Evolutionary conservation across 2,113 vertebrate genomes (phyloP).

Genomic region (Coptodon rendalli): DNA sequence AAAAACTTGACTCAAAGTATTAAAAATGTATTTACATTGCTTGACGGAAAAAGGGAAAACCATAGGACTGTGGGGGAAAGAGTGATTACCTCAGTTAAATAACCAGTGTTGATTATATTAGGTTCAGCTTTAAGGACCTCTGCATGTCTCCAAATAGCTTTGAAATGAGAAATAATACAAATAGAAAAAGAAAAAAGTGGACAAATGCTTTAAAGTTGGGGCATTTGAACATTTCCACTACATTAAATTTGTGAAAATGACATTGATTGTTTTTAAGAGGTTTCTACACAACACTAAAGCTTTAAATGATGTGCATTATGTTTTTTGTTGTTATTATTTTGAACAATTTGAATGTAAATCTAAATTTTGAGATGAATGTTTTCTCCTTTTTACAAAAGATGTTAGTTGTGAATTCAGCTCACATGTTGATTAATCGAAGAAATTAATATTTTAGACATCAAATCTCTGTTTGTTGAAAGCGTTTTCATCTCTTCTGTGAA

Average conservation of each 20-base stretch:
- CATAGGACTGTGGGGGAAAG: background rate
- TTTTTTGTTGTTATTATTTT: background rate
- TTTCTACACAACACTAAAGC: background rate
- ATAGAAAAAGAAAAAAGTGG: background rate
- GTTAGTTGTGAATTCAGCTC: background rate
- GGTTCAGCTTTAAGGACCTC: background rate
- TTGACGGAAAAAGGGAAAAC: background rate
- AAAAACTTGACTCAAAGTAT: background rate
- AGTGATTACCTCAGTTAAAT: background rate
- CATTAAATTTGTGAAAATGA: background rate
- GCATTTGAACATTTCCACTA: background rate
- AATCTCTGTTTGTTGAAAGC: background rate
- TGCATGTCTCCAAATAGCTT: background rate
- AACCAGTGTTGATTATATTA: background rate
- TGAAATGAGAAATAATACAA: background rate
- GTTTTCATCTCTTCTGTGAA: background rate
- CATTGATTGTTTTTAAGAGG: background rate
- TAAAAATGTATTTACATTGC: background rate
- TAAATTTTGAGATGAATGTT: background rate
- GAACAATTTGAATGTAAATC: background rate
- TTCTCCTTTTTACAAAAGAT: background rate
- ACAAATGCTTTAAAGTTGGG: rapidly evolving
- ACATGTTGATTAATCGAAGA: background rate
- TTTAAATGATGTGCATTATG: background rate
- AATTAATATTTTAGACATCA: background rate